Conservation (phyloP, 2,888 invertebrate species). For the Falcaria lacertinaria region DNA sequence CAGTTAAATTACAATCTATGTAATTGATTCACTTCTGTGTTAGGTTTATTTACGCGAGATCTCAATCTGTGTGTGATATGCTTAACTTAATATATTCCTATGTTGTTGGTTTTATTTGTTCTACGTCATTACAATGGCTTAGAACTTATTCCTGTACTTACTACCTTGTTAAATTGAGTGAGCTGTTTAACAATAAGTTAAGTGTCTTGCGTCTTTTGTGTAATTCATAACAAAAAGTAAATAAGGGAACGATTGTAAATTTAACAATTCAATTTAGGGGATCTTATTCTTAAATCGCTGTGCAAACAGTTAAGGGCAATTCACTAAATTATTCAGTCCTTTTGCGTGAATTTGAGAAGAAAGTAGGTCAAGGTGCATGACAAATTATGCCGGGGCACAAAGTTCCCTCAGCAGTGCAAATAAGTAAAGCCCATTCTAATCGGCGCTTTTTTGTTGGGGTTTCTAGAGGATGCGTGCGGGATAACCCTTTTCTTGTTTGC, state of each 20-base stretch:
- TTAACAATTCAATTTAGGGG: conserved; percentile 18
- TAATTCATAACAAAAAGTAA: background rate
- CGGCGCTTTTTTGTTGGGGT: conserved; percentile 38
- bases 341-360: conserved; percentile 20
- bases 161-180: no score
- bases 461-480: conserved; percentile 19
- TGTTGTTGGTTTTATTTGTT: no score
- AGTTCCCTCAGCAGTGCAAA: conserved; percentile 44
- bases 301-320: conserved; percentile 29
- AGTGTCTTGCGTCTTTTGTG: no score
- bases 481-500: conserved; percentile 18
- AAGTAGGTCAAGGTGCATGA: conserved; percentile 58
- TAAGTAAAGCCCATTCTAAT: conserved; percentile 50
- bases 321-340: conserved; percentile 36
- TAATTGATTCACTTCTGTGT: no score
- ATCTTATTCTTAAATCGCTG: conserved; percentile 31
- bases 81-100: no score
- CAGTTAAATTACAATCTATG: conserved; percentile 33
- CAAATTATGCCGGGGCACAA: conserved; percentile 50
- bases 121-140: no score
- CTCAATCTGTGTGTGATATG: no score
- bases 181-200: no score
- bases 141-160: no score
- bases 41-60: no score
- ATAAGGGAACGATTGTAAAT: conserved; percentile 12